A percentile compares a stretch with the other conserved stretches of the same genome.
These are phyloP conservation scores for Macrobrachium nipponense DNA, from an alignment of 1,140 invertebrate species.

Conservation along the genomic window DNA sequence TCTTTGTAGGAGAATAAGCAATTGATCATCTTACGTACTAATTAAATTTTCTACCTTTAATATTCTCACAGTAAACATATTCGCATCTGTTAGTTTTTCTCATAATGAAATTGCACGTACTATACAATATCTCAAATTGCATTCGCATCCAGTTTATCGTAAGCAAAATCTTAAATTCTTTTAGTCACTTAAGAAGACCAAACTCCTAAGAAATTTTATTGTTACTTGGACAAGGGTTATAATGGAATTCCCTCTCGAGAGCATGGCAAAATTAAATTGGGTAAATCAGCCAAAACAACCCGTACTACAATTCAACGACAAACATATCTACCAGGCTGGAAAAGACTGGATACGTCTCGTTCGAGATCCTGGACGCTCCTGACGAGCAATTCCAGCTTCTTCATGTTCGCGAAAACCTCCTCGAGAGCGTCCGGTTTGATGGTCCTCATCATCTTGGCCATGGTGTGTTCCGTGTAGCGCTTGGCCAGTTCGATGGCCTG, in stretches of 20 bases:
- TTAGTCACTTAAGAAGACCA: not conserved
- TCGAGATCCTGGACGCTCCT: slow-evolving; percentile 51
- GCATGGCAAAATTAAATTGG: not conserved
- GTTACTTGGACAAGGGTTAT: no score
- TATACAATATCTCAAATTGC: no score
- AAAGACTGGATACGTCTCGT: slow-evolving; percentile 53
- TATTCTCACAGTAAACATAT: no score
- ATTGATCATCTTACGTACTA: no score
- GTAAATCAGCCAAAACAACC: not conserved
- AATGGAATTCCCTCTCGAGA: no score
- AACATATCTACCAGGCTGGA: slow-evolving; percentile 55
- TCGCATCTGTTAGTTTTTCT: no score
- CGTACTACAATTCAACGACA: not conserved
- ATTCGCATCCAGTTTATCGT: no score
- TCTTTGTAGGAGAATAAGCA: no score
- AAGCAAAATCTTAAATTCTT: no score
- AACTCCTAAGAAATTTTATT: no score
- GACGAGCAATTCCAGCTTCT: slow-evolving; percentile 46
- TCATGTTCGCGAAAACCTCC: slow-evolving; percentile 60
- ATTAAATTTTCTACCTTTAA: no score
- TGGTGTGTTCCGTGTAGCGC: slow-evolving; percentile 56
- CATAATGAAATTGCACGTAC: no score
- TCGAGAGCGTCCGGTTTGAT: slow-evolving; percentile 62
- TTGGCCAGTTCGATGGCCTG: slow-evolving; percentile 59
- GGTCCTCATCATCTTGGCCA: slow-evolving; percentile 60